phyloP scores from a whole-genome alignment of 2,113 vertebrate genomes.

The Geococcyx californianus region DNA sequence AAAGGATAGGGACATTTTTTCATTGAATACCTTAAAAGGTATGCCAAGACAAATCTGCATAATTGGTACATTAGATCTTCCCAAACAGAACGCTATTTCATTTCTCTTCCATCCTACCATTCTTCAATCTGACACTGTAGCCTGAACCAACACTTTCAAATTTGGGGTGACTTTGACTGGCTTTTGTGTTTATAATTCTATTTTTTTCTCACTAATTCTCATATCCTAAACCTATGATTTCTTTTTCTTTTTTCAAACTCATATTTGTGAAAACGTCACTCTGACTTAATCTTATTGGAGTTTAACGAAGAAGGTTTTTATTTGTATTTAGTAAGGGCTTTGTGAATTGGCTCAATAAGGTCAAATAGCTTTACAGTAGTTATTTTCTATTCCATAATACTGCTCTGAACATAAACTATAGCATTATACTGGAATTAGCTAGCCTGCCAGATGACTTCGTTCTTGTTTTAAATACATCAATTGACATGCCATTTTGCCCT shows the following conservation, averaged over 20 bases:
- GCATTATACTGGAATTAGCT: constrained; percentile 1
- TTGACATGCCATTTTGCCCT: background rate
- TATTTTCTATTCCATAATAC: constrained; percentile 7
- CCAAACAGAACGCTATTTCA: background rate
- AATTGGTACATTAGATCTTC: background rate
- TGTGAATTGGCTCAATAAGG: background rate
- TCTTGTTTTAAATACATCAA: background rate
- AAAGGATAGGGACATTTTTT: background rate
- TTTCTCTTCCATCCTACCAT: background rate
- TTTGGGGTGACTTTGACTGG: background rate
- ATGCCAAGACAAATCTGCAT: background rate
- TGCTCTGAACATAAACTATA: background rate
- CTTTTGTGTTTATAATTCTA: background rate
- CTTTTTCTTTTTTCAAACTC: background rate
- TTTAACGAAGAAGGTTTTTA: background rate
- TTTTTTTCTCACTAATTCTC: background rate
- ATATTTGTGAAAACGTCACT: background rate
- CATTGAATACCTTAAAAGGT: background rate
- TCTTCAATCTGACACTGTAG: background rate
- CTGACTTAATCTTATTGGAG: background rate
- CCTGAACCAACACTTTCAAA: background rate
- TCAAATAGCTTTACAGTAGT: background rate
- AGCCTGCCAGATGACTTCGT: background rate
- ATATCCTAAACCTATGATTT: background rate
- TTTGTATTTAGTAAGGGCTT: background rate